Evolutionary conservation across 2,797 vertebrate genomes (phyloP), one percentile per base, ranked within the genome.

Genomic region (Clarias platycephalus): DNA sequence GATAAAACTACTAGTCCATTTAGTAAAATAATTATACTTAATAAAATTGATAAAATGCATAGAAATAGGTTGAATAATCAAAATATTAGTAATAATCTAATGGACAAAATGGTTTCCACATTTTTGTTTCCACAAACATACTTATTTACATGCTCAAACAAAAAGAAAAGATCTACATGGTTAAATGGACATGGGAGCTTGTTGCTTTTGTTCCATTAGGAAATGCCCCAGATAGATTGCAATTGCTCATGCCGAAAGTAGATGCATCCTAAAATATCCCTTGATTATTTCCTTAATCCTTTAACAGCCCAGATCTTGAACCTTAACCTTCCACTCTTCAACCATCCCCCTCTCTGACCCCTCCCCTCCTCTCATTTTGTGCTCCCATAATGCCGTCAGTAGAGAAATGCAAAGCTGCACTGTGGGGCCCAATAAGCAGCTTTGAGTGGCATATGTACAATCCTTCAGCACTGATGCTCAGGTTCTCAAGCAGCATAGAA

Each of bases 281-380:
- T 88, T 89, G 90, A 90, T 86, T 89, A 91, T 90, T 88, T 91
- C 90, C 86, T 87, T 94, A 94, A 95, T 94, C 94, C 91, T 89
- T 90, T 92, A 93, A 94, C 91, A 91, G 90, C 81, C 66, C 81
- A 92, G 90, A 93, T 91, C 90, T 90, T 75, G 81, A 83, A 81
- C 82, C 79, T 86, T 85, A 75, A 70, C 70, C 86, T 71, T 77
- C 84, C 60, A 87, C 82, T 85, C 86, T 80, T 83, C 90, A 89
- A 86, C 85, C 87, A 84, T 86, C 87, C 86, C 88, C 63, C 81
- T 85, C 81, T 85, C 82, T 81, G 55, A 80, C 86, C 66, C 84
- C 55, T 88, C 88, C 87, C 84, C 77, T 83, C 84, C 24, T 72
- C 77, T 44, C 77, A 77, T 88, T 89, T 88, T 86, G 87, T 89